These are phyloP conservation scores for Prionace glauca DNA, from an alignment of 2,797 vertebrate species.

Conservation along the genomic window DNA sequence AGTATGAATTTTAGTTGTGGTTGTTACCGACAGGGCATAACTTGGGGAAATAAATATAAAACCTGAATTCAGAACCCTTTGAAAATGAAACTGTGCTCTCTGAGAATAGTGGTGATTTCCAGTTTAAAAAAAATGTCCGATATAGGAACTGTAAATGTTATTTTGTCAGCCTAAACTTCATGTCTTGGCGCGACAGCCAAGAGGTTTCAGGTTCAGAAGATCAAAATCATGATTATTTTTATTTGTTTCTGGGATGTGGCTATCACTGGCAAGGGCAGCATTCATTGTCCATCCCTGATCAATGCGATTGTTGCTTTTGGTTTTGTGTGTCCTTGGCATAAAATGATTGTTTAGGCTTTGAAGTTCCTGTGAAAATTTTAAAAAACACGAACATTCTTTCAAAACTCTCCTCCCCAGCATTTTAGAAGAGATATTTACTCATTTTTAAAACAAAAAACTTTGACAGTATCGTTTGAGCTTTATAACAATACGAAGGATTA, in stretches of 20 bases:
- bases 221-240: background rate
- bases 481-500: background rate
- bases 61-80: background rate
- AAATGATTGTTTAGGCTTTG: background rate
- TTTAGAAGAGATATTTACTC: background rate
- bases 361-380: background rate
- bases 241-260: background rate
- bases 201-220: background rate
- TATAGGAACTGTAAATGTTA: background rate
- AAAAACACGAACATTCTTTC: background rate
- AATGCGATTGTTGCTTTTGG: background rate
- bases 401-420: background rate
- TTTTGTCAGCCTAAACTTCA: background rate
- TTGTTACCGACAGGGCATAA: background rate
- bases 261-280: background rate
- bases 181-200: background rate
- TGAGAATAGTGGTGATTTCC: background rate
- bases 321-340: background rate
- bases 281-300: background rate
- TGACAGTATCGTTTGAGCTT: background rate
- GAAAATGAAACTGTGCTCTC: background rate
- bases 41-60: background rate
- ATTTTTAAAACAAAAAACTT: background rate
- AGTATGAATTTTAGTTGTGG: background rate
- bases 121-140: background rate